Evolutionary conservation across 2,888 invertebrate species (phyloP).

Genomic region (Caenorhabditis angaria): DNA sequence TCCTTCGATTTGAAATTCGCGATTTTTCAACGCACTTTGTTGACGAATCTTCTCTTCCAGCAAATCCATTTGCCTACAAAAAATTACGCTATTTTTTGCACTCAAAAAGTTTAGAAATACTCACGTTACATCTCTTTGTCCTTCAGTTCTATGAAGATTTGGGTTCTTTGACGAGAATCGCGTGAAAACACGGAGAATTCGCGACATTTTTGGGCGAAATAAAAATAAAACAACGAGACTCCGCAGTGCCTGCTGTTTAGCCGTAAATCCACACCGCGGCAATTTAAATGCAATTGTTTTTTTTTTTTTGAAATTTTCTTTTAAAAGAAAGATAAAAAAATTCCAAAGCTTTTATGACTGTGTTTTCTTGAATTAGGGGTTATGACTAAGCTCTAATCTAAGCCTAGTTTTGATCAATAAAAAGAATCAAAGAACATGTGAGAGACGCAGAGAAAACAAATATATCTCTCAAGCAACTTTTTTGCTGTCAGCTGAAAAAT

Average conservation of each 20-base stretch:
- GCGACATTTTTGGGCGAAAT: background rate
- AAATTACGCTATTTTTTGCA: background rate
- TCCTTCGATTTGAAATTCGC: constrained; percentile 56
- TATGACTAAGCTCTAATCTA: no score
- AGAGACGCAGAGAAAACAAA: constrained; percentile 1
- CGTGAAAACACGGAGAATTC: background rate
- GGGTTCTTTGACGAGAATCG: constrained; percentile 25
- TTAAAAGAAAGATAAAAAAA: no score
- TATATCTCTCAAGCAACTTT: background rate
- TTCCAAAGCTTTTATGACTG: no score
- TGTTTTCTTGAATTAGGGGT: no score
- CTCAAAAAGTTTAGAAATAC: background rate
- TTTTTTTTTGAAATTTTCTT: no score
- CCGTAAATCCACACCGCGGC: background rate
- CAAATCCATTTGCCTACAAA: constrained; percentile 58
- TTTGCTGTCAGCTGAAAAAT: background rate
- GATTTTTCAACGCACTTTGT: constrained; percentile 21
- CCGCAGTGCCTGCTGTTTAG: background rate
- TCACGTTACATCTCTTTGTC: constrained; percentile 55
- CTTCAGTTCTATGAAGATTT: constrained; percentile 42
- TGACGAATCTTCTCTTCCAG: constrained; percentile 55
- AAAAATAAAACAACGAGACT: background rate
- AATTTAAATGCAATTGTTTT: no score
- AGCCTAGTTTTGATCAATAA: no score
- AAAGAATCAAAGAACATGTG: no score